A percentile compares a stretch with the other conserved stretches of the same genome.
phyloP scores from a whole-genome alignment of 2,113 vertebrate genomes.

The Mionectes macconnelli region DNA sequence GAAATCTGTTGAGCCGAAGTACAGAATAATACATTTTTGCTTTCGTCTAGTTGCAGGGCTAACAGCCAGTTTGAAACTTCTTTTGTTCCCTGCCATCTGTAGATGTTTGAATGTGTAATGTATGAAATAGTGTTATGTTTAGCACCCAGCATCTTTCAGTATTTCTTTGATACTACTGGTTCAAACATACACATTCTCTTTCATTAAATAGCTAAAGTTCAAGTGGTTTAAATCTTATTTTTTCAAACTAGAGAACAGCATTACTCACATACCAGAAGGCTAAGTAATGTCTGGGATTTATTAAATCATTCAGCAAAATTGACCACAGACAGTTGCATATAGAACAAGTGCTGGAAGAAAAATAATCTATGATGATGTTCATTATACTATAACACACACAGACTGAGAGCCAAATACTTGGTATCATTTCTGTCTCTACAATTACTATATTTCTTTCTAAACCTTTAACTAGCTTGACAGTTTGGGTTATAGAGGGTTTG shows the following conservation, averaged over 20 bases:
- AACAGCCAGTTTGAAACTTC: neutral
- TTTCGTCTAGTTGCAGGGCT: neutral
- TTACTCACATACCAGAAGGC: slow-evolving; percentile 66
- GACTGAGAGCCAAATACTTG: neutral
- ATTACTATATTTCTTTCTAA: neutral
- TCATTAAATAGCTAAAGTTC: slow-evolving; percentile 43
- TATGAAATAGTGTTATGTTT: neutral
- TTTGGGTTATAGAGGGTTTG: neutral
- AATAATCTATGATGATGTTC: slow-evolving; percentile 15
- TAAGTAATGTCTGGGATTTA: slow-evolving; percentile 70
- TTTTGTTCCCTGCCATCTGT: neutral
- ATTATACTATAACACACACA: neutral
- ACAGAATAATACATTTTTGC: neutral
- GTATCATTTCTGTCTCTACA: neutral
- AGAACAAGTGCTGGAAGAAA: slow-evolving; percentile 33
- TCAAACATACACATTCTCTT: slow-evolving; percentile 22
- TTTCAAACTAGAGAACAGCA: slow-evolving; percentile 52
- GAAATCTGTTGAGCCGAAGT: neutral
- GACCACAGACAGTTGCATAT: slow-evolving; percentile 47
- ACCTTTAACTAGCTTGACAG: neutral
- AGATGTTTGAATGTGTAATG: neutral
- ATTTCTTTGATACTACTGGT: slow-evolving; percentile 12
- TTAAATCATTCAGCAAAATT: slow-evolving; percentile 50
- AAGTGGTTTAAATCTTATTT: slow-evolving; percentile 50
- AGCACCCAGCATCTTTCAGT: neutral